Evolutionary conservation across 2,888 invertebrate species (phyloP).

Genomic region (Hoplodrina ambigua): DNA sequence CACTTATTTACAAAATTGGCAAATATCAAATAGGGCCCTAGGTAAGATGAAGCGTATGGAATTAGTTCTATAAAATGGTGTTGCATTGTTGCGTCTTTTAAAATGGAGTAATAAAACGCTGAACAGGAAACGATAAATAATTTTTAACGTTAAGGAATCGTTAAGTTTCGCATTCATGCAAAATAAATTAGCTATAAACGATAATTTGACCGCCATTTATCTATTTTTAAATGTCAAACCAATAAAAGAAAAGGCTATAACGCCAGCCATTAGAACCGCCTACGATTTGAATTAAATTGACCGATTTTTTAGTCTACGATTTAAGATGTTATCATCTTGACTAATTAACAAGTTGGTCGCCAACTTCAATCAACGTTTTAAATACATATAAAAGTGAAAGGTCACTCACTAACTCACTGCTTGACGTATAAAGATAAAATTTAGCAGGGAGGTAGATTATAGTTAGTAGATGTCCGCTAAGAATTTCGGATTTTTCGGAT

Average conservation of each 20-base stretch:
- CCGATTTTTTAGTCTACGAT: constrained; percentile 39
- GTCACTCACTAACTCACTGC: too few relatives aligned
- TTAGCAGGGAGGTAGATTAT: too few relatives aligned
- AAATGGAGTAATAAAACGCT: constrained; percentile 9
- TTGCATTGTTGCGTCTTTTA: constrained; percentile 22
- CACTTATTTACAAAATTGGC: too few relatives aligned
- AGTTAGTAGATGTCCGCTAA: too few relatives aligned
- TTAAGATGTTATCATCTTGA: constrained; percentile 27
- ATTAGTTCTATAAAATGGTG: constrained; percentile 33
- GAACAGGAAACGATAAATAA: constrained; percentile 21
- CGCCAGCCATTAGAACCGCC: constrained; percentile 37
- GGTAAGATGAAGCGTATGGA: constrained; percentile 53
- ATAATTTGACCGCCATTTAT: constrained; percentile 22
- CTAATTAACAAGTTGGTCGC: constrained; percentile 32
- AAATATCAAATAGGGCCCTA: too few relatives aligned
- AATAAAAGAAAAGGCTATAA: constrained; percentile 44
- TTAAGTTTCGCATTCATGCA: constrained; percentile 14
- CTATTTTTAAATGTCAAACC: constrained; percentile 49
- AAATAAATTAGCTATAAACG: constrained; percentile 11
- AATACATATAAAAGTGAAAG: too few relatives aligned
- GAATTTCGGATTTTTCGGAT: too few relatives aligned
- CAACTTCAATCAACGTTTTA: constrained; percentile 17
- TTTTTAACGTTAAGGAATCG: constrained; percentile 25
- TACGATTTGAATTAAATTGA: constrained; percentile 46
- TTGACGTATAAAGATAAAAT: too few relatives aligned